Base-by-base conservation (phyloP, 2,113 vertebrate species). In the Pavo muticus region DNA sequence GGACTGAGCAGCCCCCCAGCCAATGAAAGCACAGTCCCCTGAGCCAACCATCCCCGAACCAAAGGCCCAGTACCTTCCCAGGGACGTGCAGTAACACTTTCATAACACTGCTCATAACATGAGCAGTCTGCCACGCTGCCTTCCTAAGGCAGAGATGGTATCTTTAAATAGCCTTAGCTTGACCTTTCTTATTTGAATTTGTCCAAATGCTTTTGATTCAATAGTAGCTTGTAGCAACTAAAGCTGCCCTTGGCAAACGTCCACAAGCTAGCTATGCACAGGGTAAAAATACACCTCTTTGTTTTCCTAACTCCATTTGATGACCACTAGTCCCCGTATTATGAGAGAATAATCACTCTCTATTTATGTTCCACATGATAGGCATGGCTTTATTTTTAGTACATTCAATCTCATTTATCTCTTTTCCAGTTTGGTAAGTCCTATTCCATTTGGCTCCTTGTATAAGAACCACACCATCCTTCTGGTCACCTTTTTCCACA, bases 251-350 rank as follows among this genome's bases (percentile, higher is more conserved):
- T 92, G 91, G 88, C 92, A 96, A 78, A 81, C 12, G 64, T 84
- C 94, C 94, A 88, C n/a, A 45, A 74, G 57, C 45, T 44, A 70
- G 78, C 63, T 67, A 72, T 63, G 45, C 73, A 78, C 20, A 69
- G 86, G 52, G 70, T 95, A 94, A 95, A 96, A 96, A 96, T 91
- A 94, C 2, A 88, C 83, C 80, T 88, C 94, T 95, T 91, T 88
- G 86, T 93, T 96, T 90, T 90, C 72, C 8, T 86, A 90, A 88
- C n/a, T 86, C 76, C 72, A 21, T n/a, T 50, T 88, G 94, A 93
- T 64, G 73, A 87, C 86, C 84, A 72, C 47, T 47, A 90, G 95
- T 86, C 69, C 67, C 86, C n/a, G 86, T 40, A 52, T 80, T 39
- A 92, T 35, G 79, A 84, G 32, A 86, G 61, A 94, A 90, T 81